Evolutionary conservation across 2,888 invertebrate species (phyloP).

Genomic region (Melinaea menophilus): DNA sequence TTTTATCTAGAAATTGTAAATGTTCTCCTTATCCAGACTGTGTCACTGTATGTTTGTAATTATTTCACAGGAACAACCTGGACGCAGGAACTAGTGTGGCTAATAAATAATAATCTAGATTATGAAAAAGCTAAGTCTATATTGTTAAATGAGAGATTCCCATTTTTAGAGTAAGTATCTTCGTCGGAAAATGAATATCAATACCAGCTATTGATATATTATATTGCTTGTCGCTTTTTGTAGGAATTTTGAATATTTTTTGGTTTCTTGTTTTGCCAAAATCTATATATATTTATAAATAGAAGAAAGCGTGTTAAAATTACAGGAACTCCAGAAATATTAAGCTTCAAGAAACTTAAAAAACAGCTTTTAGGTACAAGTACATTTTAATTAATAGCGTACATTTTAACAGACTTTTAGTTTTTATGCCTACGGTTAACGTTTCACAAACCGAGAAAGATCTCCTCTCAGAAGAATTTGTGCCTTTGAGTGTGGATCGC

Average conservation of each 20-base stretch:
- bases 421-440: not conserved
- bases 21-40: not conserved
- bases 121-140: slow-evolving; percentile 76
- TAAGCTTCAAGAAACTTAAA: not conserved
- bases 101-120: slow-evolving; percentile 82
- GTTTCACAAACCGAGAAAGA: slow-evolving; percentile 1
- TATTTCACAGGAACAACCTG: slow-evolving; percentile 77
- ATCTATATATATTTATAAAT: too few species aligned
- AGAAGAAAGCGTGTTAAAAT: too few species aligned
- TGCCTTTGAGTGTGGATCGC: slow-evolving; percentile 7
- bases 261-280: too few species aligned
- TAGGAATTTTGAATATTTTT: too few species aligned
- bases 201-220: too few species aligned
- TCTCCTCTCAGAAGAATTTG: not conserved
- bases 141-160: slow-evolving; percentile 78
- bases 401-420: not conserved
- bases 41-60: not conserved
- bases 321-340: not conserved
- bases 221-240: too few species aligned
- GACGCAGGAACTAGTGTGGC: slow-evolving; percentile 86
- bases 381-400: too few species aligned
- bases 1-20: not conserved
- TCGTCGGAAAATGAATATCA: too few species aligned
- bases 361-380: not conserved
- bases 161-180: slow-evolving; percentile 82